Conservation (phyloP, 2,113 vertebrate genomes). For the Mionectes macconnelli region DNA sequence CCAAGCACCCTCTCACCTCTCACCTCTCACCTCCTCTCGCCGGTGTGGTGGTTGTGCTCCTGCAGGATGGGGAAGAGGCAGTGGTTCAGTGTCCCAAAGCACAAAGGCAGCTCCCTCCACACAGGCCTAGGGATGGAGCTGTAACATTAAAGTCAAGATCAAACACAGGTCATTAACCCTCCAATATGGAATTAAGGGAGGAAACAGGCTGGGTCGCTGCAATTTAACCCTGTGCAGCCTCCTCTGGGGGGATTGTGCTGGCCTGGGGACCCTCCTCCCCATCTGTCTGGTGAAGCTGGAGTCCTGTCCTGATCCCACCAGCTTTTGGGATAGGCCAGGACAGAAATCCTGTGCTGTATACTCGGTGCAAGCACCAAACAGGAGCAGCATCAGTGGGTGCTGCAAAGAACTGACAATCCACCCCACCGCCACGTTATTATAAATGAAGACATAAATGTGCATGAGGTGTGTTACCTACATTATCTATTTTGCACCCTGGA, state of each 20-base stretch:
- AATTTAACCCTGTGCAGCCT: not conserved
- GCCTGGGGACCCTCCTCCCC: accelerated
- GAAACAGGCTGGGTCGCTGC: not conserved
- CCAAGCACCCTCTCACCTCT: not conserved
- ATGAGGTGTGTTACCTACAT: not conserved
- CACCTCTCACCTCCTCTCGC: not conserved
- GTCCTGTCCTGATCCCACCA: not conserved
- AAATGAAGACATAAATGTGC: not conserved
- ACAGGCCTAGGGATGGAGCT: not conserved
- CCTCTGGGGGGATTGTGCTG: not conserved
- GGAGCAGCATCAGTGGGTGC: accelerated
- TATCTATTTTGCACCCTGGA: not conserved
- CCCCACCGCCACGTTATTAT: accelerated
- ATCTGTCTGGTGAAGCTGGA: accelerated
- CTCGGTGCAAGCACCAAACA: accelerated
- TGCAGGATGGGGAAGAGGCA: not conserved
- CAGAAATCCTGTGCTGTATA: accelerated
- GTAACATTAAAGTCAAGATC: not conserved
- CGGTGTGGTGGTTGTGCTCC: accelerated
- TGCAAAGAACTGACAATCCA: not conserved
- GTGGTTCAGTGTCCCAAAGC: not conserved
- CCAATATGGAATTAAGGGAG: not conserved
- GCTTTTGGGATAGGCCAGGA: not conserved
- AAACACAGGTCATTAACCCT: not conserved
- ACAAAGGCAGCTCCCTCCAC: not conserved